Percentiles rank a stretch among this genome's conserved stretches.
phyloP scores from a whole-genome alignment of 2,888 invertebrate genomes.

The Patella ulyssiponensis region DNA sequence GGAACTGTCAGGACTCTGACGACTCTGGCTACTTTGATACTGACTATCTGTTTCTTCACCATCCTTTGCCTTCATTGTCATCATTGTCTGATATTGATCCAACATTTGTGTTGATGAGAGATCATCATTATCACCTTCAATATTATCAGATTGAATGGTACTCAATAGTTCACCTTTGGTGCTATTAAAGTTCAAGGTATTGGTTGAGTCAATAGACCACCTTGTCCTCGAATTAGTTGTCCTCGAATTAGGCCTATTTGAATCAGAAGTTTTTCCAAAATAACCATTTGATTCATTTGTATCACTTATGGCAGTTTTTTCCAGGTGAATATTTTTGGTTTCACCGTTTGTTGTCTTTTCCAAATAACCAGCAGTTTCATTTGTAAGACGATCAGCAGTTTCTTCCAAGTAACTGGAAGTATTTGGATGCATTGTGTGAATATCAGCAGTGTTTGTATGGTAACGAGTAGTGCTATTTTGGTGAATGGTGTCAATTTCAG shows the following conservation, averaged over 20 bases:
- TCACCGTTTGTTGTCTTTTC: no score
- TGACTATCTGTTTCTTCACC: neutral
- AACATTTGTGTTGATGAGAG: slow-evolving; percentile 51
- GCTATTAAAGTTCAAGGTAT: slow-evolving; percentile 34
- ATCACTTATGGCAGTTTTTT: no score
- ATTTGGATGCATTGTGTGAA: no score
- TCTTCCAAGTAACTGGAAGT: no score
- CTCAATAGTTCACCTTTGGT: slow-evolving; percentile 35
- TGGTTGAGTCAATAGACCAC: slow-evolving; percentile 19
- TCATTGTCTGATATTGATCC: slow-evolving; percentile 52
- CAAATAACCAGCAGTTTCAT: no score
- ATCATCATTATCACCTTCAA: slow-evolving; percentile 37
- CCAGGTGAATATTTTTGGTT: no score
- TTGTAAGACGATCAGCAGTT: no score
- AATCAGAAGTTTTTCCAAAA: no score
- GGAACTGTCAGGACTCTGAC: neutral
- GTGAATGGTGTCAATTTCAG: no score
- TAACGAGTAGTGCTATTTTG: no score
- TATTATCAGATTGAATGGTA: slow-evolving; percentile 21
- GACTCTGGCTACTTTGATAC: neutral
- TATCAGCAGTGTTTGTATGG: no score
- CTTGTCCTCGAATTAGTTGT: neutral
- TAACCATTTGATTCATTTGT: no score
- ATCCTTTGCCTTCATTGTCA: slow-evolving; percentile 41
- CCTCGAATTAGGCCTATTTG: neutral